These are phyloP conservation scores for Crotalus viridis DNA, from an alignment of 2,113 vertebrate species.

Conservation along the genomic window DNA sequence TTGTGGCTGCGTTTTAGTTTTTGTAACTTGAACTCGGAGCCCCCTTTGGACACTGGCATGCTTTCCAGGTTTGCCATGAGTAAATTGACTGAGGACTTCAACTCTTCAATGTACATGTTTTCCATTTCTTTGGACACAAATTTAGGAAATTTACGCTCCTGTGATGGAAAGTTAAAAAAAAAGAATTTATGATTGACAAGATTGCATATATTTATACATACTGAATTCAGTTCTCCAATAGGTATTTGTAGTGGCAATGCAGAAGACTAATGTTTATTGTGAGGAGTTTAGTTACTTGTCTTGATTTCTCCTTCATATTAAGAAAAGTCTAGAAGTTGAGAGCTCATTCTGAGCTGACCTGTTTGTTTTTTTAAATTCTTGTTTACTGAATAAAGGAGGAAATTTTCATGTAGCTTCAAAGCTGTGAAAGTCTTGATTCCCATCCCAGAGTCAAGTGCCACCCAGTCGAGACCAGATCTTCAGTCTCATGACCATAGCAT, in stretches of 20 bases:
- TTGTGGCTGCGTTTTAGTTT: slow-evolving; percentile 97
- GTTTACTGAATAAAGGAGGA: not conserved
- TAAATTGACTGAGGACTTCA: slow-evolving; percentile 95
- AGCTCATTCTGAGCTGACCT: not conserved
- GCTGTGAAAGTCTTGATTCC: not conserved
- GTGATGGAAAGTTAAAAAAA: slow-evolving; percentile 52
- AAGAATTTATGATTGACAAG: not conserved
- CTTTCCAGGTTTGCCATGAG: slow-evolving; percentile 99
- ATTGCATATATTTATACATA: not conserved
- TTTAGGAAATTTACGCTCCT: slow-evolving; percentile 92
- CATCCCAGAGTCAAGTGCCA: not conserved
- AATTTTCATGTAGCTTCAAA: not conserved
- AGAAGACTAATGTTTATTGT: not conserved
- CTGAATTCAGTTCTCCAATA: not conserved
- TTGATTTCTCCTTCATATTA: not conserved
- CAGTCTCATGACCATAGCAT: not conserved
- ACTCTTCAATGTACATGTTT: slow-evolving; percentile 94
- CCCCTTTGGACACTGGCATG: slow-evolving; percentile 98
- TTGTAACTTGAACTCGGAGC: slow-evolving; percentile 95
- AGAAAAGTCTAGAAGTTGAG: not conserved
- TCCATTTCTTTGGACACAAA: slow-evolving; percentile 98
- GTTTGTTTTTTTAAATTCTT: not conserved
- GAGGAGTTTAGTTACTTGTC: not conserved
- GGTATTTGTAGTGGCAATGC: not conserved
- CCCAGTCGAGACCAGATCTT: not conserved